Conservation (phyloP, 2,113 vertebrate species). For the Irena cyanogastra region DNA sequence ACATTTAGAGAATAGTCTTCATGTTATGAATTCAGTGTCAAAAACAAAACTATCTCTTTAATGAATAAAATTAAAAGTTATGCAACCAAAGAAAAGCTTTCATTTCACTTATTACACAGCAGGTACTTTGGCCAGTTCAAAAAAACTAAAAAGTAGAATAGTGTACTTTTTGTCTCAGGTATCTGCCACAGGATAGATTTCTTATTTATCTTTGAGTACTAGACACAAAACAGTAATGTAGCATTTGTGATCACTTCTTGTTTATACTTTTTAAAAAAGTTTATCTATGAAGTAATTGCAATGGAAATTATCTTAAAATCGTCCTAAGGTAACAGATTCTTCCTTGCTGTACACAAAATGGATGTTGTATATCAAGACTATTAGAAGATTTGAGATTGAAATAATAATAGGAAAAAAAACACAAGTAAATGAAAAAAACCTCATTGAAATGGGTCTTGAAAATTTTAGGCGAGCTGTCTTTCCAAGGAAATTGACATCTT, state of each 20-base stretch:
- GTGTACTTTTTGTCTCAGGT: neutral
- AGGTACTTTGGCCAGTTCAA: neutral
- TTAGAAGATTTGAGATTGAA: neutral
- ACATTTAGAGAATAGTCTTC: neutral
- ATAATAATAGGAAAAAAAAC: neutral
- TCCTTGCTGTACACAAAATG: neutral
- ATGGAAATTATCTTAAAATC: neutral
- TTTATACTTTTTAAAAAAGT: neutral
- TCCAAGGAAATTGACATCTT: neutral
- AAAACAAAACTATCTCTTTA: neutral
- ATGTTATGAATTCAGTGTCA: neutral
- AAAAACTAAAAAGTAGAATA: neutral
- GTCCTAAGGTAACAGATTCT: neutral
- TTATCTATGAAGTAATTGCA: neutral
- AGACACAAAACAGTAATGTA: neutral
- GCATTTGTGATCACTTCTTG: fast-evolving
- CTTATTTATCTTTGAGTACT: neutral
- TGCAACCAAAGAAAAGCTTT: neutral
- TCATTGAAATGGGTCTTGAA: neutral
- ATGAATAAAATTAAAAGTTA: neutral
- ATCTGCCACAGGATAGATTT: neutral
- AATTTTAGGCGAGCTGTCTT: neutral
- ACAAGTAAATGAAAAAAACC: neutral
- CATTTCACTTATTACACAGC: neutral
- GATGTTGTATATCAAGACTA: neutral